Conservation (phyloP, 37 sponge, comb jelly and placozoan species). For the Oopsacas minuta region DNA sequence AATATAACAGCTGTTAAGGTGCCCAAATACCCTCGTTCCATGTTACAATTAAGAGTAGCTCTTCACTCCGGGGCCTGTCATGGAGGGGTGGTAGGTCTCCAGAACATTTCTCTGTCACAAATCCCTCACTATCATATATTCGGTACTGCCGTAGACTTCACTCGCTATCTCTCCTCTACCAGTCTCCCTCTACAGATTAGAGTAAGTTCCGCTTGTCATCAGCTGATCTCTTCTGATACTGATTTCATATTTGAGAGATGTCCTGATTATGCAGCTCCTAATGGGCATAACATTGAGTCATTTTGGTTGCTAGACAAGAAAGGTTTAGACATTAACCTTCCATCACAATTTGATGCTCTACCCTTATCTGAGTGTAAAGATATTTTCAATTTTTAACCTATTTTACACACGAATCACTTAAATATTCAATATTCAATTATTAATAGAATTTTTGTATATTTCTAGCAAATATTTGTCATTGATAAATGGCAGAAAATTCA, state of each 20-base stretch:
- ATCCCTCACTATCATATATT: conserved; percentile 49
- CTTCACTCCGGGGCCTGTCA: conserved; percentile 50
- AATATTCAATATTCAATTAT: not conserved
- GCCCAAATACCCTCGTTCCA: conserved; percentile 23
- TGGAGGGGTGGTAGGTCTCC: conserved; percentile 49
- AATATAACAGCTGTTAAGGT: conserved; percentile 23
- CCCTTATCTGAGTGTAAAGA: conserved; percentile 44
- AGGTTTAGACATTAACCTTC: conserved; percentile 27
- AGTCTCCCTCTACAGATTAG: conserved; percentile 61
- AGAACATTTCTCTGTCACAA: conserved; percentile 7
- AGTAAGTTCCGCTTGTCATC: conserved; percentile 36
- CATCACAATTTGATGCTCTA: conserved; percentile 36
- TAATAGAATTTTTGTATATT: no score
- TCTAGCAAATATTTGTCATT: no score
- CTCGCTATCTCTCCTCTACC: conserved; percentile 30
- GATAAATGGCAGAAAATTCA: not conserved
- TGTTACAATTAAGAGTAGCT: conserved; percentile 55
- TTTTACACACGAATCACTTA: no score
- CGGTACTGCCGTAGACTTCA: conserved; percentile 25
- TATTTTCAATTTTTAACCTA: not conserved
- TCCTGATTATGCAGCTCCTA: conserved; percentile 39
- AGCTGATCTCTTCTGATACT: conserved; percentile 24
- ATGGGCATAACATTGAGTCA: conserved; percentile 32
- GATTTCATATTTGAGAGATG: conserved; percentile 52
- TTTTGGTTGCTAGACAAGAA: conserved; percentile 52